Conservation (phyloP, 2,888 invertebrate species). For the Zhuqinia jingwanae region DNA sequence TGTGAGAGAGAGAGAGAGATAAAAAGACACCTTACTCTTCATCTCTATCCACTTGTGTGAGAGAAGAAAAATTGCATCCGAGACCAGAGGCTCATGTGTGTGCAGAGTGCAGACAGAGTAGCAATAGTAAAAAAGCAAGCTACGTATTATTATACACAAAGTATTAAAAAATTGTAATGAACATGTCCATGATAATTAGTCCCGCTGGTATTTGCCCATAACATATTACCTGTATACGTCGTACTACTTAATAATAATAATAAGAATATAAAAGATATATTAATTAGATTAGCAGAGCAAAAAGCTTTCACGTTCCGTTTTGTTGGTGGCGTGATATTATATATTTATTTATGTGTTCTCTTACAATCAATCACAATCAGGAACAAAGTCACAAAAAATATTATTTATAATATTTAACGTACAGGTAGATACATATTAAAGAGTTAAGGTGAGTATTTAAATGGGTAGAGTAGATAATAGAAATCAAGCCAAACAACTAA, state of each 20-base stretch:
- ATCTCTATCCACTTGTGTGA: not conserved
- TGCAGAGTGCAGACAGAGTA: not conserved
- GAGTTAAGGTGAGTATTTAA: no score
- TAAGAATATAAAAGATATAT: not conserved
- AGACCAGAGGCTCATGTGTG: not conserved
- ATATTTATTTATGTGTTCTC: not conserved
- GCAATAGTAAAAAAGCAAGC: not conserved
- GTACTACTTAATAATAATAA: not conserved
- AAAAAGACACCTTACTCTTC: no score
- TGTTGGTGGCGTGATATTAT: no score
- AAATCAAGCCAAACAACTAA: no score
- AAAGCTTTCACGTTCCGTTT: no score
- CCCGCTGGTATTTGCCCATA: not conserved
- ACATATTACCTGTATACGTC: not conserved
- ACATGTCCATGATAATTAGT: conserved; percentile 26
- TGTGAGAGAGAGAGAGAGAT: no score
- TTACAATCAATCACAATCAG: not conserved
- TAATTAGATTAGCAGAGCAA: conserved; percentile 22
- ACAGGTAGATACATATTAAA: no score
- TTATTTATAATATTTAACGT: not conserved
- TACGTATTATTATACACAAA: not conserved
- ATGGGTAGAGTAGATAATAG: no score
- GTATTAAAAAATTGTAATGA: not conserved
- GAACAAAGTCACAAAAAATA: not conserved
- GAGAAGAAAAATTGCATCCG: not conserved